phyloP scores from a whole-genome alignment of 2,888 invertebrate genomes.

The Amblyjoppa proteus region DNA sequence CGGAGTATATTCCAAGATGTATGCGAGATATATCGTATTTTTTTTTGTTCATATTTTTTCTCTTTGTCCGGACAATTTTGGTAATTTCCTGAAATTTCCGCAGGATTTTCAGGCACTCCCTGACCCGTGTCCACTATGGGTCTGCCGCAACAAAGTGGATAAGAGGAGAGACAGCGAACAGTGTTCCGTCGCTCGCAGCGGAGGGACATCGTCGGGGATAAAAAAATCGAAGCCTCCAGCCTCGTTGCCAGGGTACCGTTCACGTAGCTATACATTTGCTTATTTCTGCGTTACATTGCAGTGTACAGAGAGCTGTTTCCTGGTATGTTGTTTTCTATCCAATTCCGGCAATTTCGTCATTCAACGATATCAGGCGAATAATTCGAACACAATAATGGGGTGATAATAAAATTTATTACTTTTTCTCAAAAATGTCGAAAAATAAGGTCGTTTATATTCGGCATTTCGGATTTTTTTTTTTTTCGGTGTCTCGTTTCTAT shows the following conservation, averaged over 20 bases:
- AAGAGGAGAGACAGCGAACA: neutral
- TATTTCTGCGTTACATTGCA: neutral
- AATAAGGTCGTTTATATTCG: neutral
- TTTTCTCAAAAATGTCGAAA: too few species aligned
- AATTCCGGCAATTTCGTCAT: neutral
- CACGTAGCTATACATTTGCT: neutral
- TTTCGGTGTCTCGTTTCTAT: neutral
- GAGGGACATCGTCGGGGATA: neutral
- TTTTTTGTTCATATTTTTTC: too few species aligned
- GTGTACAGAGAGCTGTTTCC: neutral
- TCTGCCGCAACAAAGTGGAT: neutral
- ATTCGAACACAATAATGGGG: too few species aligned
- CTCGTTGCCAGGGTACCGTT: constrained; percentile 2
- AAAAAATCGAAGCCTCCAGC: neutral
- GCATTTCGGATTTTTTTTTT: neutral
- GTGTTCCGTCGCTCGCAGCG: neutral
- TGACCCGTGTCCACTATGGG: too few species aligned
- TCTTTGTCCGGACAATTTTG: too few species aligned
- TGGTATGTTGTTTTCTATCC: neutral
- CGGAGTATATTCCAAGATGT: too few species aligned
- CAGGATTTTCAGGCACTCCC: too few species aligned
- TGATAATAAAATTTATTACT: too few species aligned
- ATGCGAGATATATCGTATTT: too few species aligned
- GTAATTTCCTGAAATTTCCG: too few species aligned
- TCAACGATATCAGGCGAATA: too few species aligned